A percentile compares a stretch with the other conserved stretches of the same genome.
Evolutionary conservation across 35 echinoderm and acorn worm genomes (phyloP).

Genomic region (Lytechinus variegatus): DNA sequence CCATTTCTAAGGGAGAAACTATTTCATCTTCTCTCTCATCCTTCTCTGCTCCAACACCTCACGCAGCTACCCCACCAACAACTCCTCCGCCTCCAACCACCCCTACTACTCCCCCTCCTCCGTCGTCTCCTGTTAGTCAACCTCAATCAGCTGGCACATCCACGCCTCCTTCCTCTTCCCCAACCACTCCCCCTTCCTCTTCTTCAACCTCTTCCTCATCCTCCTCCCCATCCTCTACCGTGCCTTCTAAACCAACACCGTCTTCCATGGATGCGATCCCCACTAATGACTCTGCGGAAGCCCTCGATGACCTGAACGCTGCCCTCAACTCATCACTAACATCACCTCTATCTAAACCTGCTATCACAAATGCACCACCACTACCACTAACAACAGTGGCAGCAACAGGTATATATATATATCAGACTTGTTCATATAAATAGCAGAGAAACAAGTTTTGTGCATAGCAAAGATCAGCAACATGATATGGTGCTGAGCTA

Average conservation of each 20-base stretch:
- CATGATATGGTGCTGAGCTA: no score
- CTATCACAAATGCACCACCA: neutral
- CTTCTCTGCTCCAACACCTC: neutral
- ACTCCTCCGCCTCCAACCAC: neutral
- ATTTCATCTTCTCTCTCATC: neutral
- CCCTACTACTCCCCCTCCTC: neutral
- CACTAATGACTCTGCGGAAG: neutral
- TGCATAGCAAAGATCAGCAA: no score
- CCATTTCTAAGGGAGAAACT: neutral
- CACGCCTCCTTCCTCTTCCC: neutral
- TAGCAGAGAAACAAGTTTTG: no score
- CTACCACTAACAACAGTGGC: neutral
- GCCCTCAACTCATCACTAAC: constrained; percentile 3
- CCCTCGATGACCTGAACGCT: neutral
- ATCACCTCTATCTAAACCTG: neutral
- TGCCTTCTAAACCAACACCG: neutral
- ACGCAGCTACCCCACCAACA: neutral
- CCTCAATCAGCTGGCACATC: neutral
- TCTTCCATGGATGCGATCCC: neutral
- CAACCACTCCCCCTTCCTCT: neutral
- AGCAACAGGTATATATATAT: neutral
- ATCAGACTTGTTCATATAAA: no score
- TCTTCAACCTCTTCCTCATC: neutral
- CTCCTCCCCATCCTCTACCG: neutral
- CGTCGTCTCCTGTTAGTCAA: neutral